phyloP scores from a whole-genome alignment of 2,888 invertebrate genomes.

The Ctenicera cuprea region DNA sequence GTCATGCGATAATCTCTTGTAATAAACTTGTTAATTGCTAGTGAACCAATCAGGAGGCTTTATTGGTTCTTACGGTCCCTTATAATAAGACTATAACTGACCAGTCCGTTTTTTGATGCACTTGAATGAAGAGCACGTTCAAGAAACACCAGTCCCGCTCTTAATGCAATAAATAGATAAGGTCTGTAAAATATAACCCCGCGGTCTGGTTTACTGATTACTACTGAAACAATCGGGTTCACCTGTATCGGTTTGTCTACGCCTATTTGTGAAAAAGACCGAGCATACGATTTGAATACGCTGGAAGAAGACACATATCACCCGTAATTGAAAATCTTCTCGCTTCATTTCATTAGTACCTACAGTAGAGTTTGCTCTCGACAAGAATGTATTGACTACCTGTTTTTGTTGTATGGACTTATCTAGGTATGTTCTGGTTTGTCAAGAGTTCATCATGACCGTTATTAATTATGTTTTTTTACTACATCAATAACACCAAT shows the following conservation, averaged over 20 bases:
- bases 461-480: constrained; percentile 43
- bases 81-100: constrained; percentile 64
- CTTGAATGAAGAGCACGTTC: constrained; percentile 27
- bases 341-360: constrained; percentile 41
- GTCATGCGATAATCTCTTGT: constrained; percentile 70
- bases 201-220: constrained; percentile 64
- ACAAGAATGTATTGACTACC: constrained; percentile 43
- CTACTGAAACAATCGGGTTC: constrained; percentile 61
- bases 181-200: constrained; percentile 67
- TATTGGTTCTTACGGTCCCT: constrained; percentile 66
- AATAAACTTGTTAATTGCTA: constrained; percentile 71
- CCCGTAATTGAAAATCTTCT: constrained; percentile 39
- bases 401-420: constrained; percentile 41
- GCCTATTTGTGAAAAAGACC: constrained; percentile 30
- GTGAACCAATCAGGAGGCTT: constrained; percentile 68
- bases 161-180: constrained; percentile 69
- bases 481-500: constrained; percentile 22
- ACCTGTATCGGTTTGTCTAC: constrained; percentile 33
- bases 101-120: constrained; percentile 42
- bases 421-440: constrained; percentile 42
- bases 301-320: constrained; percentile 22
- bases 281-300: background rate
- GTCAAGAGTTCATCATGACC: constrained; percentile 42
- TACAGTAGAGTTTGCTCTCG: constrained; percentile 40
- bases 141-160: constrained; percentile 57